These are phyloP conservation scores for Petroica traversi DNA, from an alignment of 2,113 vertebrate species.

Conservation along the genomic window DNA sequence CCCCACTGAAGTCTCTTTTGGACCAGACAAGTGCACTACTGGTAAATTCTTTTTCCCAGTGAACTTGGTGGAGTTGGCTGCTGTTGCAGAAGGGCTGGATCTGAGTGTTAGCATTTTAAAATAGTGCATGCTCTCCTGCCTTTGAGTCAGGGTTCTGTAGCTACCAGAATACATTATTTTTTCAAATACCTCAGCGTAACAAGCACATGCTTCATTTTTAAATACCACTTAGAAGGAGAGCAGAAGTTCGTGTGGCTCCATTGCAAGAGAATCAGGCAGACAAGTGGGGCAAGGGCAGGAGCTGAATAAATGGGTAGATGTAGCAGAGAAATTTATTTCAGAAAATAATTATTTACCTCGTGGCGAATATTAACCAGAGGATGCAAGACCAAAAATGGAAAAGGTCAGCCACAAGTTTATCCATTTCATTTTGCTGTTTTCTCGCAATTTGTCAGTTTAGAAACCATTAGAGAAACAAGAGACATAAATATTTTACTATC, in stretches of 20 bases:
- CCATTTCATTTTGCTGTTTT: neutral
- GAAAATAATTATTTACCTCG: constrained; percentile 4
- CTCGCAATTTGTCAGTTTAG: neutral
- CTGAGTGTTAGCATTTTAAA: neutral
- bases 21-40: constrained; percentile 5
- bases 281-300: neutral
- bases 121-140: neutral
- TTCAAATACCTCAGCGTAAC: neutral
- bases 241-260: constrained; percentile 44
- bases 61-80: neutral
- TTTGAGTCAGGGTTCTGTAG: neutral
- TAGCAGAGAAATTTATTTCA: neutral
- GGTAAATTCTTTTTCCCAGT: neutral
- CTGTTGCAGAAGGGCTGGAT: neutral
- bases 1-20: neutral
- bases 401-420: neutral
- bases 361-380: neutral
- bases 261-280: neutral
- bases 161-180: neutral
- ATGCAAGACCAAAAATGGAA: neutral
- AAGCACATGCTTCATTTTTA: constrained; percentile 36
- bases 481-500: constrained; percentile 50
- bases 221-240: constrained; percentile 30
- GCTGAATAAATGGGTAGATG: neutral
- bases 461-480: neutral